These are phyloP conservation scores for Oxygymnocypris stewartii DNA, from an alignment of 2,113 vertebrate species.

Conservation along the genomic window DNA sequence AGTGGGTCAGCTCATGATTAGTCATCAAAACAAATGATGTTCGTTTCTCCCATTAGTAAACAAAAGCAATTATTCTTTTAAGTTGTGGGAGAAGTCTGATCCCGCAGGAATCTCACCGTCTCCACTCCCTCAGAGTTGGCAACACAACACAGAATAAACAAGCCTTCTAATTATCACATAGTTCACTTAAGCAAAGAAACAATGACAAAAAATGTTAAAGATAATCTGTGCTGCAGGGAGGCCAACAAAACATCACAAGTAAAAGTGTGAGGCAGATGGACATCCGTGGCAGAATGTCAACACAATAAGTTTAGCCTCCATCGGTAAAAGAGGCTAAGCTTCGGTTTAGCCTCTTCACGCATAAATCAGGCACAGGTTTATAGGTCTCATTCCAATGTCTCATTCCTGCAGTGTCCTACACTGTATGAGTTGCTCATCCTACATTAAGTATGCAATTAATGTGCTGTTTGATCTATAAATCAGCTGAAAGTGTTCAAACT, in stretches of 20 bases:
- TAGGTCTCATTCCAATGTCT: conserved; percentile 53
- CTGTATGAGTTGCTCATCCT: conserved; percentile 62
- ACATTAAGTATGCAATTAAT: conserved; percentile 71
- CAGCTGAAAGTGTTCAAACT: conserved; percentile 58
- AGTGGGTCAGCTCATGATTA: conserved; percentile 49
- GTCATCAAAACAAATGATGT: conserved; percentile 49
- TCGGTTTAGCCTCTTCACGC: too few relatives aligned
- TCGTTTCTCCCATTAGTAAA: conserved; percentile 41
- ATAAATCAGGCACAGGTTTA: conserved; percentile 52
- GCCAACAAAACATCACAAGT: neutral
- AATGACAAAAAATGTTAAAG: neutral
- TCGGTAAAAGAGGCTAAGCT: too few relatives aligned
- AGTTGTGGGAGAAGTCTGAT: conserved; percentile 15
- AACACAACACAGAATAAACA: neutral
- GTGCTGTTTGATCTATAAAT: conserved; percentile 70
- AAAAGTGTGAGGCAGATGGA: conserved; percentile 14
- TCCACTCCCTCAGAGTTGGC: neutral
- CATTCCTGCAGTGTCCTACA: conserved; percentile 65
- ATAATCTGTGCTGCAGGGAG: neutral
- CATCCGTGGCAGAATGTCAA: neutral
- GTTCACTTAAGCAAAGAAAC: conserved; percentile 30
- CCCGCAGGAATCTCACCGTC: conserved; percentile 6
- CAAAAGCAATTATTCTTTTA: conserved; percentile 41
- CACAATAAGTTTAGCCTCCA: neutral
- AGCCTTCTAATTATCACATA: conserved; percentile 10